These are phyloP conservation scores for Erithacus rubecula DNA, from an alignment of 2,797 vertebrate genomes.

Conservation along the genomic window DNA sequence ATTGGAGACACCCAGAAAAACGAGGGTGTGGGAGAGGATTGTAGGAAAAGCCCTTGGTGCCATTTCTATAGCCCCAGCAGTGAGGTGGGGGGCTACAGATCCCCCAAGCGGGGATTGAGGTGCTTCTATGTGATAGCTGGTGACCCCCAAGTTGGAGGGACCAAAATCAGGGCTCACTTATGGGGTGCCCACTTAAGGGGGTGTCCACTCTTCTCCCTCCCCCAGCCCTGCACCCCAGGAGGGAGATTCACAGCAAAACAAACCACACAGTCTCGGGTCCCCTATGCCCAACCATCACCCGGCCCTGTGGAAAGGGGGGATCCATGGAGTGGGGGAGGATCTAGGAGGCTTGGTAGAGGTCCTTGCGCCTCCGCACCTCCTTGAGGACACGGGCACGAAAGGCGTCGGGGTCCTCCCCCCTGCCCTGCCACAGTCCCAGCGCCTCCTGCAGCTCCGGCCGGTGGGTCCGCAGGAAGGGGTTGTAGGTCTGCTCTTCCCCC, in stretches of 20 bases:
- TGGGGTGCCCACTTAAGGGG: neutral
- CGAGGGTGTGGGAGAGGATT: accelerated
- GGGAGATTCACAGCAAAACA: slow-evolving; percentile 45
- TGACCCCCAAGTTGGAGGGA: neutral
- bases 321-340: accelerated
- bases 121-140: neutral
- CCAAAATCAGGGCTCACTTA: neutral
- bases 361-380: slow-evolving; percentile 87
- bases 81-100: neutral
- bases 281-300: neutral
- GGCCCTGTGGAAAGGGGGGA: neutral
- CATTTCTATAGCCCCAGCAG: neutral
- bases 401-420: slow-evolving; percentile 79
- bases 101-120: neutral
- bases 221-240: neutral
- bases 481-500: slow-evolving; percentile 91
- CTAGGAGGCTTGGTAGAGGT: slow-evolving; percentile 85
- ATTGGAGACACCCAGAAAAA: neutral
- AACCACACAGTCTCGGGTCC: neutral
- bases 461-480: slow-evolving; percentile 92
- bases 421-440: slow-evolving; percentile 81
- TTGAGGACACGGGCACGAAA: slow-evolving; percentile 89
- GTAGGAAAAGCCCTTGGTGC: slow-evolving; percentile 6
- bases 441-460: slow-evolving; percentile 77
- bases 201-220: neutral